Percentiles rank a stretch among this genome's conserved stretches.
Evolutionary conservation across 1,140 invertebrate genomes (phyloP).

Genomic region (Heterodera carotae): DNA sequence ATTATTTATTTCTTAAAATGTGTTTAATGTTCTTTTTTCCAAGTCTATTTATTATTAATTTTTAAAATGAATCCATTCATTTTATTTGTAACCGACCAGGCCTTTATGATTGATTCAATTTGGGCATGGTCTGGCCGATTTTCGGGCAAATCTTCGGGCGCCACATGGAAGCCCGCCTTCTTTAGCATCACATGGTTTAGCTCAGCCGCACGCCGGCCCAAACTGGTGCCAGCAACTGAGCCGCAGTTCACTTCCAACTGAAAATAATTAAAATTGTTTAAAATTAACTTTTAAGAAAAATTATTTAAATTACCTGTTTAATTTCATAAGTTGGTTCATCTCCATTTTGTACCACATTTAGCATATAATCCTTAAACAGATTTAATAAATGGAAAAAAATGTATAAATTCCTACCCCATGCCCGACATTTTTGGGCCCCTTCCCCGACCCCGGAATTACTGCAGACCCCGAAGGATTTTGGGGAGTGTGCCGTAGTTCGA

Average conservation of each 20-base stretch:
- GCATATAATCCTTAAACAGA: not conserved
- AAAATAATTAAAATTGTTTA: not conserved
- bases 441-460: too few relatives aligned
- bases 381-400: too few relatives aligned
- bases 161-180: not conserved
- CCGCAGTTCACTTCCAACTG: not conserved
- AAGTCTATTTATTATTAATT: too few relatives aligned
- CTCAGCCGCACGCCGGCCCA: not conserved
- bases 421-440: too few relatives aligned
- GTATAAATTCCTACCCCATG: too few relatives aligned
- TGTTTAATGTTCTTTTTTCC: too few relatives aligned
- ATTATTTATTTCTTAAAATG: too few relatives aligned
- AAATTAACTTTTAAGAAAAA: too few relatives aligned
- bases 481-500: too few relatives aligned
- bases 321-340: not conserved
- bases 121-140: not conserved
- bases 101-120: not conserved
- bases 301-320: not conserved
- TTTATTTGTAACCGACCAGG: not conserved
- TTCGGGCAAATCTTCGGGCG: not conserved
- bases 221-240: not conserved
- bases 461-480: too few relatives aligned
- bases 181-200: not conserved
- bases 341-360: not conserved
- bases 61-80: not conserved